Percentiles rank a stretch among this genome's conserved stretches.
Conservation (phyloP, 1,140 invertebrate species). For the Bombus pascuorum region DNA sequence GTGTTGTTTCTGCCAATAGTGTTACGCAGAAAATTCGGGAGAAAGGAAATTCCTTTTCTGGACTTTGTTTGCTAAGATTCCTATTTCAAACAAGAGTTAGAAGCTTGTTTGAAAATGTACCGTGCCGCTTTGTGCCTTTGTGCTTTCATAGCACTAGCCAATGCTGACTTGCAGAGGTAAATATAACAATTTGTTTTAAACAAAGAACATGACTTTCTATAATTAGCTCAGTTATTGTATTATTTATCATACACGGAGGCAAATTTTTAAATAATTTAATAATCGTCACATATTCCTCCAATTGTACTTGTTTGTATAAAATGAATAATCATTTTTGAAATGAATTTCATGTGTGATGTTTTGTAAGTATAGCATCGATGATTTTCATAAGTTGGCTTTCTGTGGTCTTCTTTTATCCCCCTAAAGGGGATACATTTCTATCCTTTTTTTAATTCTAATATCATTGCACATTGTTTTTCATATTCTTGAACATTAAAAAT, state of each 20-base stretch:
- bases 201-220: slow-evolving; percentile 4
- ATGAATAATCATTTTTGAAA: neutral
- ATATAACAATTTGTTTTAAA: slow-evolving; percentile 12
- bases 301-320: neutral
- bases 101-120: slow-evolving; percentile 59
- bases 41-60: neutral
- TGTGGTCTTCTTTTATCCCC: neutral
- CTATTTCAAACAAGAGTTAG: neutral
- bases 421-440: neutral
- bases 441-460: neutral
- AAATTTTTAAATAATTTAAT: neutral
- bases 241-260: neutral
- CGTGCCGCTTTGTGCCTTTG: slow-evolving; percentile 49
- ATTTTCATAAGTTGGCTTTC: neutral
- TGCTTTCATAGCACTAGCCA: slow-evolving; percentile 50
- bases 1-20: neutral
- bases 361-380: neutral
- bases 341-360: neutral
- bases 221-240: neutral
- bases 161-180: slow-evolving; percentile 66
- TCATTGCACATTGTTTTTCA: neutral
- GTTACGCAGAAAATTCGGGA: neutral
- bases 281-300: too few relatives aligned
- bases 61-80: neutral
- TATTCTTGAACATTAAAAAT: neutral